Base-by-base conservation (phyloP, 2,797 vertebrate species). In the Muscicapa comitata region DNA sequence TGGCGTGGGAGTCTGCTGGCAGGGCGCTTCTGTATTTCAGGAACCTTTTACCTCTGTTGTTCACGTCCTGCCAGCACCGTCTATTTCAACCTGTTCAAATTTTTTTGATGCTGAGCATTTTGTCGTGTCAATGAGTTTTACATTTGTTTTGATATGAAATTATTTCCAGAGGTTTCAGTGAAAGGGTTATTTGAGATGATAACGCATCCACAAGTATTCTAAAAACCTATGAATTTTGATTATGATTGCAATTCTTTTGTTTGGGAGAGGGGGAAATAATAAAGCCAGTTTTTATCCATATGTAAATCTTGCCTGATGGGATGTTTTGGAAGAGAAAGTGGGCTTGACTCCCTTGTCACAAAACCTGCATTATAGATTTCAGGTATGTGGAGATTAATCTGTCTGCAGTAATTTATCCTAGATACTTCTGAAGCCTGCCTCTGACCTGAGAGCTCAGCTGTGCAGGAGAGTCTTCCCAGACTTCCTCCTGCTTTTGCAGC, bases 1-100 rank as follows among this genome's bases (percentile, higher is more conserved):
- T 90, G 2, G 9, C 4, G 33, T 94, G 93, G 91, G 68, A 95
- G 83, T 57, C 48, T 76, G 76, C 92, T 96, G 92, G 87, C 87
- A 82, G 65, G 89, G 33, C 6, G 5, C 62, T 93, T 47, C 33
- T 73, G 86, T 38, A 24, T 88, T 91, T 80, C 79, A 81, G 77
- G 79, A 90, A 62, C 90, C 73, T 90, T 86, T 66, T 81, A 53
- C 75, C 75, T 90, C 73, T 0, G 9, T 63, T 17, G 7, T 67
- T 79, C 77, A 25, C 6, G 29, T 68, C 48, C 67, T 95, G 83
- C 89, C 92, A 91, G 67, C 54, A 91, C 37, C 37, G 14, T 75
- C 78, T 78, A 5, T 58, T 94, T 93, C 72, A 81, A 59, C 65
- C 35, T 35, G 10, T 63, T 37, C 28, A 51, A 23, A 31, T 74